phyloP scores from a whole-genome alignment of 2,113 vertebrate genomes.

The Pterocles gutturalis region DNA sequence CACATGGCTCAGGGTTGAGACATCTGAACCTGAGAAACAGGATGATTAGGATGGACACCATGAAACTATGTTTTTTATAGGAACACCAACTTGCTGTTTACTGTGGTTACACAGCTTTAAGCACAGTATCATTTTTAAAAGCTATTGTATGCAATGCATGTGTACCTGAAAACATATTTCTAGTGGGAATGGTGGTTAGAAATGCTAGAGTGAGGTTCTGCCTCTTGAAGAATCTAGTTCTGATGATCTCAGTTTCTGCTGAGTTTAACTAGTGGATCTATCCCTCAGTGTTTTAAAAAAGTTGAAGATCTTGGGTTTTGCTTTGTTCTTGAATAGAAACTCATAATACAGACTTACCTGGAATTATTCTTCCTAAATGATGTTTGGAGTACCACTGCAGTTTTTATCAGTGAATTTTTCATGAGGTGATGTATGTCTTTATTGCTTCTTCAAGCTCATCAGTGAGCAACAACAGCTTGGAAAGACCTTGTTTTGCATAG shows the following conservation, averaged over 20 bases:
- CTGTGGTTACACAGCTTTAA: not conserved
- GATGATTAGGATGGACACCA: not conserved
- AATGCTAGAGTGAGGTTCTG: not conserved
- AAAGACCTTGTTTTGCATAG: not conserved
- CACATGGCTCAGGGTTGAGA: not conserved
- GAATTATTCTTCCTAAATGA: not conserved
- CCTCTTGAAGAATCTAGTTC: not conserved
- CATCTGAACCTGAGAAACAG: not conserved
- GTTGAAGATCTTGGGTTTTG: not conserved
- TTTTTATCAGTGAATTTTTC: not conserved
- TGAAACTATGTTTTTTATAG: not conserved
- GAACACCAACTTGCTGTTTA: not conserved
- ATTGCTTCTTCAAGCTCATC: not conserved
- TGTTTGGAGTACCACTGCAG: not conserved
- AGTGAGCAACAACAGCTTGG: not conserved
- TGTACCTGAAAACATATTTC: not conserved
- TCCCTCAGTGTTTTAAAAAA: not conserved
- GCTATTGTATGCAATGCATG: accelerated
- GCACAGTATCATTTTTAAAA: not conserved
- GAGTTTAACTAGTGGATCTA: not conserved
- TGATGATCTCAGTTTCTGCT: not conserved
- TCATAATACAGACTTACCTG: not conserved
- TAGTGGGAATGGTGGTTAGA: not conserved
- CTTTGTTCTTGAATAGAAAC: not conserved
- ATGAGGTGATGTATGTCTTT: not conserved